Base-by-base conservation (phyloP, 2,797 vertebrate genomes). In the Macropus fuliginosus region DNA sequence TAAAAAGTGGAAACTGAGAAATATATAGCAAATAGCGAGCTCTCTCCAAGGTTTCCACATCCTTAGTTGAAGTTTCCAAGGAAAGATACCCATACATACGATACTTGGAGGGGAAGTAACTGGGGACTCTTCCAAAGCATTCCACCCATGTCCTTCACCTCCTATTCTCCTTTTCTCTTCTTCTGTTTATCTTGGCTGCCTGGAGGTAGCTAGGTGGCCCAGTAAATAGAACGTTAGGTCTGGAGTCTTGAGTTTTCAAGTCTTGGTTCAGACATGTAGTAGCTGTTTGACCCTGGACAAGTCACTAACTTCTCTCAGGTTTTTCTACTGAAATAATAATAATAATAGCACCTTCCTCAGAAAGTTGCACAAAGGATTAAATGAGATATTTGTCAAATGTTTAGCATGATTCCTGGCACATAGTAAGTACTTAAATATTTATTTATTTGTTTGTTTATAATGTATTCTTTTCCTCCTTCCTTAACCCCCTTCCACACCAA, bases 1-100 rank as follows among this genome's bases (percentile, higher is more conserved):
- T 54, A 81, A 93, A 95, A 66, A 91, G 94, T 0, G 90, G 40
- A 95, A 96, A 96, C 24, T 81, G 4, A 81, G 74, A 81, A 81
- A 81, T 81, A 29, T 24, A 55, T 13, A 81, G 28, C 6, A 12
- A 91, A 94, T 93, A 95, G 24, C 9, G 46, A n/a, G 52, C 57
- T 91, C 4, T 90, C 52, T 50, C 96, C 28, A 94, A 89, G 9
- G 62, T 90, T 93, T 93, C 54, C 93, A 52, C 34, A 95, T 0
- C 59, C 27, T 95, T 92, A 46, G 2, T 24, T 81, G n/a, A 81
- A 81, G 18, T 18, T 46, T 81, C 18, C 27, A 81, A 81, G 74
- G 40, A 46, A 81, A 81, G 40, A 81, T 3, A 46, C 5, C 21
- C 8, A 81, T 40, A 40, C 8, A 46, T 2, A 46, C 18, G 21